Base-by-base conservation (phyloP, 2,113 vertebrate species). In the Formicarius rufipectus region DNA sequence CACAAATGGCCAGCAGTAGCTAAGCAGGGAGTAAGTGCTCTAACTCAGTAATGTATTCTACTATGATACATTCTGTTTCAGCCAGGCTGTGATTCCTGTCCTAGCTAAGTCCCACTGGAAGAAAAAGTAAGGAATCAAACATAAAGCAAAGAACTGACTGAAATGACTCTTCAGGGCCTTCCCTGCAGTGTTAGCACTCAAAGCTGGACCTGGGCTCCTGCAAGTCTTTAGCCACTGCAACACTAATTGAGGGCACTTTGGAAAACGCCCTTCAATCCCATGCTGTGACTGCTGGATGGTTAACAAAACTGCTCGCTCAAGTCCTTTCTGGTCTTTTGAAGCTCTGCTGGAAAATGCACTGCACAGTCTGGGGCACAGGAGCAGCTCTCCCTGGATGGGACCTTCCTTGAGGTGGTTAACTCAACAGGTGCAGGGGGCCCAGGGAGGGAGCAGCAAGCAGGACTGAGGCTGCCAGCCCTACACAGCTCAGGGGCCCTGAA, bases 191-290 rank as follows among this genome's bases (percentile, higher is more conserved):
- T 4, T 92, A 63, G 76, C 82, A 69, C 73, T 95, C 95, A 79
- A 75, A 90, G 73, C 81, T 40, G 39, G 77, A 93, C 66, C 94
- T 82, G 69, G n/a, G 69, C 73, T 96, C 40, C 73, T 76, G 44
- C 14, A 66, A 79, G 84, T 28, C 92, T 82, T 91, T 40, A 94
- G 73, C 62, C 52, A 74, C n/a, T 31, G 71, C 52, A 59, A 73
- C 24, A 1, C 40, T 94, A 82, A 90, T 44, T 68, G 88, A 84
- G 71, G 59, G 69, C 52, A 47, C 67, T 94, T 82, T 39, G 62
- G 73, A 95, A 96, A 96, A 90, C n/a, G 75, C 81, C 62, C 62
- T 95, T 96, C 94, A 71, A 31, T 88, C 37, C 23, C 87, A 92
- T 73, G 89, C 90, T 91, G 89, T 72, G 87, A 49, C 35, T 62